Conservation (phyloP, 1,140 invertebrate genomes). For the Zaprionus lachaisei region DNA sequence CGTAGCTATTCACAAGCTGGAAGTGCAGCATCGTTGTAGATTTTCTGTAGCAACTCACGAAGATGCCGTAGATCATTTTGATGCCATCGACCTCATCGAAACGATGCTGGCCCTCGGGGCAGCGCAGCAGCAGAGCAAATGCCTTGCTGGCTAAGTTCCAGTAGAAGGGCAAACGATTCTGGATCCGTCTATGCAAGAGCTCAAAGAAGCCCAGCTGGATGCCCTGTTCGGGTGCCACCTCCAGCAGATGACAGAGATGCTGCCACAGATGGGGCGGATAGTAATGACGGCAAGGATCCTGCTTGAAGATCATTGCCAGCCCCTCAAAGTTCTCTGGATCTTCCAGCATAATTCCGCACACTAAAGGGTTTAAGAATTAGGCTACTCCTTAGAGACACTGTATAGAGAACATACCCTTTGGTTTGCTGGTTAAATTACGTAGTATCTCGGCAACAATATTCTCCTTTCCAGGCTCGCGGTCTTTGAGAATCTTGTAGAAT, state of each 20-base stretch:
- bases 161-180: conserved; percentile 43
- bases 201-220: conserved; percentile 71
- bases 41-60: conserved; percentile 1
- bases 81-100: conserved; percentile 69
- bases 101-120: conserved; percentile 61
- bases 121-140: conserved; percentile 69
- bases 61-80: conserved; percentile 52
- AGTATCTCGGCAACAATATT: conserved; percentile 60
- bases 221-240: conserved; percentile 55
- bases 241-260: conserved; percentile 68
- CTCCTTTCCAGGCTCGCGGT: conserved; percentile 16
- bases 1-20: conserved; percentile 54
- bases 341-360: conserved; percentile 47
- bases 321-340: conserved; percentile 46
- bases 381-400: background rate
- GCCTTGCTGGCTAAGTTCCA: conserved; percentile 65
- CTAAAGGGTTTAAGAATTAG: conserved; percentile 21
- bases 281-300: conserved; percentile 55
- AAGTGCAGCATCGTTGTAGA: conserved; percentile 4
- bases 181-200: conserved; percentile 54
- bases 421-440: conserved; percentile 62
- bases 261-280: conserved; percentile 64
- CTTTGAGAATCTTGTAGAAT: conserved; percentile 64
- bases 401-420: conserved; percentile 50
- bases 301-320: conserved; percentile 50